phyloP scores from a whole-genome alignment of 2,113 vertebrate species.

The Cygnus buccinator region DNA sequence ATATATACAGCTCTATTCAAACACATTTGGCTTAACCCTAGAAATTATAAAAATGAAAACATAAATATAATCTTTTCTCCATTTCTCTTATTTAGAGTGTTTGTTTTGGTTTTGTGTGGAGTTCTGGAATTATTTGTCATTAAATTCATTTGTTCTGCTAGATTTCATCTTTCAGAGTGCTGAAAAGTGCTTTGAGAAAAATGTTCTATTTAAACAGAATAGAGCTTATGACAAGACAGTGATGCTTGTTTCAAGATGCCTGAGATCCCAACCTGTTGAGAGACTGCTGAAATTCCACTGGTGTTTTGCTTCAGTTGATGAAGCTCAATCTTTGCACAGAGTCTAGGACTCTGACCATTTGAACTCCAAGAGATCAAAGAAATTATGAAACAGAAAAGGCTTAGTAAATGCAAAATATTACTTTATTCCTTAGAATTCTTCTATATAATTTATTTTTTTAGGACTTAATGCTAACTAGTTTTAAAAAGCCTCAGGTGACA shows the following conservation, averaged over 20 bases:
- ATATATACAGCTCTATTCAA: not conserved
- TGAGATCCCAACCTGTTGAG: not conserved
- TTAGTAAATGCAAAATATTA: not conserved
- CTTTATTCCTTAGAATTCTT: not conserved
- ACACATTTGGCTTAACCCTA: fast-evolving
- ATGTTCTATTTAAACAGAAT: not conserved
- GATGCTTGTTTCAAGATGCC: not conserved
- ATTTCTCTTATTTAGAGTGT: too few species aligned
- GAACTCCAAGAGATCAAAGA: not conserved
- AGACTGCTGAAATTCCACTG: not conserved
- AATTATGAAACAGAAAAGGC: not conserved
- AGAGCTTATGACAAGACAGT: not conserved
- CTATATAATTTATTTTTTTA: not conserved
- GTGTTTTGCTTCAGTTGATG: not conserved
- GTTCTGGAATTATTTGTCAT: not conserved
- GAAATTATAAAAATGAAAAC: not conserved
- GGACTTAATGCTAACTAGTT: not conserved
- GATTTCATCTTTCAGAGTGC: not conserved
- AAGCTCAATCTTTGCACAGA: not conserved
- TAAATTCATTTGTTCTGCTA: not conserved
- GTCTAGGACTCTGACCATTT: not conserved
- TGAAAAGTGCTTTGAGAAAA: not conserved
- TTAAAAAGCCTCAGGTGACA: not conserved
- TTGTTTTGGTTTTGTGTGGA: not conserved
- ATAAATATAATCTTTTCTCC: too few species aligned